Base-by-base conservation (phyloP, 2,797 vertebrate species). In the Pantherophis alleghaniensis region DNA sequence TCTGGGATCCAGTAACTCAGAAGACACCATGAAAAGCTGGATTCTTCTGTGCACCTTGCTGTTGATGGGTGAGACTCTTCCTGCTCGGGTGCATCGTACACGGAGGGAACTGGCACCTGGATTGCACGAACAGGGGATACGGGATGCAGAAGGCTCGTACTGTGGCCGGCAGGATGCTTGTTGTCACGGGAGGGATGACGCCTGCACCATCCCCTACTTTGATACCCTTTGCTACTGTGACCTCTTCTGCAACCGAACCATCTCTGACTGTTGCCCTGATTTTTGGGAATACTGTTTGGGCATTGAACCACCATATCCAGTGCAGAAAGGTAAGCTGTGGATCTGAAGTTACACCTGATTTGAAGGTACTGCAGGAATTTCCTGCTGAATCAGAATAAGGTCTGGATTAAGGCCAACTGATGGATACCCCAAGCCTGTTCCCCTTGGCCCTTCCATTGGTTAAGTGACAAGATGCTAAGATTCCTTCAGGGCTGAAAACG, bases 211-310 rank as follows among this genome's bases (percentile, higher is more conserved):
- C 86, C 98, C 99, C 2, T 99, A 99, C 97, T 97, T 99, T 94
- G 99, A 99, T 94, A 99, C 98, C 51, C 98, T 99, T 96, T 99
- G 99, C 96, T 99, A 99, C 98, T 99, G 99, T 2, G 99, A 99
- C 97, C 97, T 99, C 93, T 99, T 99, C 98, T 99, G 99, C 97
- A 99, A 99, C 98, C 98, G 99, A 94, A 99, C 99, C 0, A 79
- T 99, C 28, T 98, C 99, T 0, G 99, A 99, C 97, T 99, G 99
- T 98, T 99, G 99, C 97, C 99, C 99, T 0, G 99, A 99, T 97
- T 99, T 99, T 98, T 99, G 99, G 99, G 97, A 98, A 2, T 98
- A 98, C 96, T 99, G 99, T 96, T 97, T 98, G 74, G 97, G 98
- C 42, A 97, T 98, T 55, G 96, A 96, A 0, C 97, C 98, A 0